Evolutionary conservation across 2,113 vertebrate genomes (phyloP).

Genomic region (Atlantisia rogersi): DNA sequence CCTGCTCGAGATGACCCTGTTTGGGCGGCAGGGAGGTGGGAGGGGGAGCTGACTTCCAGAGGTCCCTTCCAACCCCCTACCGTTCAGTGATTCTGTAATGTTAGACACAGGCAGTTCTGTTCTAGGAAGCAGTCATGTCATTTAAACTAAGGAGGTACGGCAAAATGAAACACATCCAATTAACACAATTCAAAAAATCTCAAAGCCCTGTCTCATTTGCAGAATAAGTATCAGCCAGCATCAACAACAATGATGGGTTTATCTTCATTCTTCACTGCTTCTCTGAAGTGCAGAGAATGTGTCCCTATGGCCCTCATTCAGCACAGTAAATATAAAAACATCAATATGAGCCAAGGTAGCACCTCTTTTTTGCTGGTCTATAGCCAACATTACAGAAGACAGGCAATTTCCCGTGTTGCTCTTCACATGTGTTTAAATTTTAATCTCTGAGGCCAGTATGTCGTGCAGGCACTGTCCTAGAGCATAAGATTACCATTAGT

Average conservation of each 20-base stretch:
- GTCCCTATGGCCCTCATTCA: conserved; percentile 27
- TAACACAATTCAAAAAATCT: not conserved
- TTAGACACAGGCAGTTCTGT: not conserved
- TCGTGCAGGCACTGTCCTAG: not conserved
- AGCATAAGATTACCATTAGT: not conserved
- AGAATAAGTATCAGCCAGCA: conserved; percentile 7
- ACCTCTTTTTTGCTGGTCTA: not conserved
- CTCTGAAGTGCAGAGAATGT: conserved; percentile 35
- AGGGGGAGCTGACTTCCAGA: no score
- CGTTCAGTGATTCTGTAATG: not conserved
- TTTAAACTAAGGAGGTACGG: not conserved
- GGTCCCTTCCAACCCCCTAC: no score
- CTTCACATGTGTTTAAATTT: not conserved
- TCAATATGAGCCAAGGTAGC: not conserved
- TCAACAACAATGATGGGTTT: not conserved
- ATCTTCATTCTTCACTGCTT: conserved; percentile 6
- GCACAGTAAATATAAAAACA: not conserved
- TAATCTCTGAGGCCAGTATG: not conserved
- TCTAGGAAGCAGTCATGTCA: not conserved
- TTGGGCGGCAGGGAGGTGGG: no score
- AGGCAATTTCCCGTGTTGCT: not conserved
- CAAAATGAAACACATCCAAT: not conserved
- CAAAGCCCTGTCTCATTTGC: not conserved
- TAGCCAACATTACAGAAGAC: not conserved
- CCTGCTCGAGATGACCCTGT: no score